Evolutionary conservation across 2,888 invertebrate genomes (phyloP), one percentile per base, ranked within the genome.

Genomic region (Drosophila subsilvestris): DNA sequence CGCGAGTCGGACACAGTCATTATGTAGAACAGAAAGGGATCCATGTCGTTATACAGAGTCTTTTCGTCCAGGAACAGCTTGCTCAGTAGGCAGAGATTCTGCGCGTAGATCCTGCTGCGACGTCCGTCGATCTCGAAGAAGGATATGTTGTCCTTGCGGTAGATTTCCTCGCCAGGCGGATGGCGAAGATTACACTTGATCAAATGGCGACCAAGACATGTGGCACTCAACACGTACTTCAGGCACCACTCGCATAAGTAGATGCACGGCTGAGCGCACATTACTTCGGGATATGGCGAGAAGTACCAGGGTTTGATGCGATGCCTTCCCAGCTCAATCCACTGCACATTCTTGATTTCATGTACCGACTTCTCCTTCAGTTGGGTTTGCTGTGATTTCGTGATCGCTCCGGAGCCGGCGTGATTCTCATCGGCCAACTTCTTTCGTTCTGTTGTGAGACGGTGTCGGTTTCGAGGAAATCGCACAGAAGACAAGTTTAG

Each of bases 241-340:
- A 99, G 93, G 93, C 99, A 99, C 92, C 98, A 99, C 94, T 99
- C 99, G 93, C 99, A 99, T 75, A 99, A 98, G 92, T 98, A 99
- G 85, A 99, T 98, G 92, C 98, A 98, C 3, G 95, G 93, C 85
- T 97, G 93, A 89, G 96, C 95, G 51, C 97, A 96, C 93, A 98
- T 94, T 93, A 97, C 97, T 95, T 98, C 97, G 7, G 99, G 99
- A 91, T 99, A 99, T 0, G 99, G 99, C 27, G 99, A 98, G 92
- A 99, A 99, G 93, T 99, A 99, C 99, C 99, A 99, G 0, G 99
- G 99, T 89, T 98, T 96, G 83, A 99, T 99, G 84, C 98, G 94
- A 92, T 98, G 96, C 78, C 94, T 93, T 5, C 99, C 99, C 74
- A 99, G 93, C 92, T 99, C 99, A 74, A 99, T 99, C 94, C 98